phyloP scores from a whole-genome alignment of 2,113 vertebrate species.

The Protobothrops flavoviridis region DNA sequence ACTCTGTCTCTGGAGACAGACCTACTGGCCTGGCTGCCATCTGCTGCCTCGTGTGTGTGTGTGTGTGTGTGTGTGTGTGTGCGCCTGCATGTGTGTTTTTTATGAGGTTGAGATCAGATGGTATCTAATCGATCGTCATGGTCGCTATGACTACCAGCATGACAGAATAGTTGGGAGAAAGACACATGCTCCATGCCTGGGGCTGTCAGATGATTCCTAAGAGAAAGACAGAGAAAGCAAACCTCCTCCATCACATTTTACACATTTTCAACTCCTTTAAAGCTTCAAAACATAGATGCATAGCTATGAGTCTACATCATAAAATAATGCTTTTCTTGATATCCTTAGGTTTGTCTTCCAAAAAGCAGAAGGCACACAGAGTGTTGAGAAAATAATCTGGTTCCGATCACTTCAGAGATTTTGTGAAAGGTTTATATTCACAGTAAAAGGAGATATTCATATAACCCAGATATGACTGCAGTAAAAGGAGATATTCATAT shows the following conservation, averaged over 20 bases:
- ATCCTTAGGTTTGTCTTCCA: slow-evolving; percentile 39
- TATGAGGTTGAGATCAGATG: slow-evolving; percentile 87
- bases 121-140: slow-evolving; percentile 86
- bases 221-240: slow-evolving; percentile 58
- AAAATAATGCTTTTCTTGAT: slow-evolving; percentile 29
- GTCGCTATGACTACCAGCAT: slow-evolving; percentile 87
- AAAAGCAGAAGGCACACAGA: slow-evolving; percentile 33
- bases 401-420: slow-evolving; percentile 12
- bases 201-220: slow-evolving; percentile 74
- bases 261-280: slow-evolving; percentile 60
- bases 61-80: too few relatives aligned
- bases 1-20: slow-evolving; percentile 74
- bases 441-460: slow-evolving; percentile 38
- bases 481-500: slow-evolving; percentile 28
- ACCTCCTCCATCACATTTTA: slow-evolving; percentile 60
- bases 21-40: slow-evolving; percentile 81
- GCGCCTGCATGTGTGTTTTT: slow-evolving; percentile 54
- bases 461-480: slow-evolving; percentile 41
- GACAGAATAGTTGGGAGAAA: slow-evolving; percentile 78
- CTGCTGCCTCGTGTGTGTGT: slow-evolving; percentile 72
- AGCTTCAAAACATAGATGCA: slow-evolving; percentile 38
- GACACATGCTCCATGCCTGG: slow-evolving; percentile 71
- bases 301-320: not conserved
- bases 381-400: slow-evolving; percentile 22
- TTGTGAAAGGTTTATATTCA: slow-evolving; percentile 21